Conservation (phyloP, 2,888 invertebrate species). For the Xylocampa areola region DNA sequence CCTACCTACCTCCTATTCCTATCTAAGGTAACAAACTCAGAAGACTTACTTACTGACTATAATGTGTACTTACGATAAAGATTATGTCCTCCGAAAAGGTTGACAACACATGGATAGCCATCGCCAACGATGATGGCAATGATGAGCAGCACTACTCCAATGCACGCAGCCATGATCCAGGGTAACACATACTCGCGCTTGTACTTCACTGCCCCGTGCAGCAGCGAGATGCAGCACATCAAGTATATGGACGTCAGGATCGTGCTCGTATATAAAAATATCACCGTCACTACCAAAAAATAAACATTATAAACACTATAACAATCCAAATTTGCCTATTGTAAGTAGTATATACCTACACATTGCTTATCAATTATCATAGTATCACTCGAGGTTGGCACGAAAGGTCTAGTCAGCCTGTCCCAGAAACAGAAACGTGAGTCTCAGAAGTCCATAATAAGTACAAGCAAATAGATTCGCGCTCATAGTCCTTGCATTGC, state of each 20-base stretch:
- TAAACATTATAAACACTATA: conserved; percentile 4
- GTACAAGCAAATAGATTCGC: no score
- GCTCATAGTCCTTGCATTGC: no score
- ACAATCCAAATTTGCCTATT: no score
- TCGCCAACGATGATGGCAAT: conserved; percentile 78
- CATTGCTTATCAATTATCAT: no score
- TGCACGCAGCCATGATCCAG: conserved; percentile 84
- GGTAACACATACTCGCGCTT: conserved; percentile 84
- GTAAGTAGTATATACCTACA: no score
- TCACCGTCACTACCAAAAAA: conserved; percentile 84
- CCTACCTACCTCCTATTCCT: not conserved
- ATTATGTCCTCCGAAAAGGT: conserved; percentile 82
- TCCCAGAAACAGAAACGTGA: no score
- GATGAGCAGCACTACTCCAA: conserved; percentile 77
- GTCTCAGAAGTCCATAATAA: no score
- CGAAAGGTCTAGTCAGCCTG: no score
- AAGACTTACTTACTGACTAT: not conserved
- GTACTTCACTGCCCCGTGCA: conserved; percentile 85
- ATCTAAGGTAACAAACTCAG: no score
- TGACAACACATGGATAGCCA: conserved; percentile 79
- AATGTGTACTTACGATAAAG: conserved; percentile 80
- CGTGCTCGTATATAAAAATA: conserved; percentile 84
- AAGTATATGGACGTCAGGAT: conserved; percentile 83
- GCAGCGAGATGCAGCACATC: conserved; percentile 84
- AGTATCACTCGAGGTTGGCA: no score